Evolutionary conservation across 2,113 vertebrate species (phyloP).

Genomic region (Rhinichthys klamathensis): DNA sequence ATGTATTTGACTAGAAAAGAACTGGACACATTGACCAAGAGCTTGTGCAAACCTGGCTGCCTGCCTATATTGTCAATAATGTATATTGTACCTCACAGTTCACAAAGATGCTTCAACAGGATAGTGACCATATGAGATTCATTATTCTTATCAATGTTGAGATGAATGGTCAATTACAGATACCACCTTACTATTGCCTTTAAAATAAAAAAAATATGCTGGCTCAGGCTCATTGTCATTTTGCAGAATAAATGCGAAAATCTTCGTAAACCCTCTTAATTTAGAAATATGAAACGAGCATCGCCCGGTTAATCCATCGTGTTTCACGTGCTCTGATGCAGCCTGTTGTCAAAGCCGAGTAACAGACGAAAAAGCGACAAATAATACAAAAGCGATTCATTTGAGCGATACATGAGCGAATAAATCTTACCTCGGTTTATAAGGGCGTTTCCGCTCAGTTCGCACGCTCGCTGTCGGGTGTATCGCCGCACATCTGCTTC

Average conservation of each 20-base stretch:
- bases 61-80: background rate
- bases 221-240: background rate
- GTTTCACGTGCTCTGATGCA: conserved; percentile 34
- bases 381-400: background rate
- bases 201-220: background rate
- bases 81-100: background rate
- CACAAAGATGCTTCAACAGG: background rate
- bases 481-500: conserved; percentile 56
- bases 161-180: background rate
- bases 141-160: background rate
- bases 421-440: conserved; percentile 66
- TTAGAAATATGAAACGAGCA: background rate
- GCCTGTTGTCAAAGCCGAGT: conserved; percentile 33
- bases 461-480: conserved; percentile 37
- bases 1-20: background rate
- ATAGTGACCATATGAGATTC: background rate
- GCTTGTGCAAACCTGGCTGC: background rate
- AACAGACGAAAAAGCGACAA: background rate
- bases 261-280: background rate
- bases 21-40: background rate
- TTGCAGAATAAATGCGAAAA: background rate
- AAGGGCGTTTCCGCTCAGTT: conserved; percentile 55
- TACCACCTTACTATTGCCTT: background rate
- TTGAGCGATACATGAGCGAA: background rate
- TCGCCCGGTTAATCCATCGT: background rate